phyloP scores from a whole-genome alignment of 30 jellyfish, hydroid and myxozoan genomes.

The Rhopilema esculentum region DNA sequence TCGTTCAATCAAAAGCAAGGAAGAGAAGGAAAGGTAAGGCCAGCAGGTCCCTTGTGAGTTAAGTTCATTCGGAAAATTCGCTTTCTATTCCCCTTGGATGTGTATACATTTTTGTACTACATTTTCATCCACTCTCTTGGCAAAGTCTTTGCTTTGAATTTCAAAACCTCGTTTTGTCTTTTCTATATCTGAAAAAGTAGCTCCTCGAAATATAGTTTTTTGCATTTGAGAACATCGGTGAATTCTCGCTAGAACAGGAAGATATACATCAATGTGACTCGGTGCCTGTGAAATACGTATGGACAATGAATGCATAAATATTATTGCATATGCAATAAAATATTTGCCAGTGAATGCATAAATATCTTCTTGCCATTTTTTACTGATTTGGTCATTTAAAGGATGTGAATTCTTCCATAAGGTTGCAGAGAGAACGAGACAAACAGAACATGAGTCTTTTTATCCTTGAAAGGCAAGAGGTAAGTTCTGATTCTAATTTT shows the following conservation, averaged over 20 bases:
- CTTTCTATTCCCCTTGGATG: not conserved
- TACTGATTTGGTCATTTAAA: not conserved
- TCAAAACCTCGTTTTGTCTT: no score
- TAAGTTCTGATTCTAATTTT: not conserved
- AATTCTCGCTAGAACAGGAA: no score
- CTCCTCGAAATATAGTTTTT: no score
- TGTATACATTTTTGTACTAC: not conserved
- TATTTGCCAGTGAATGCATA: not conserved
- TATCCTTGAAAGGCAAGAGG: slow-evolving; percentile 65
- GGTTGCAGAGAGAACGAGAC: slow-evolving; percentile 80
- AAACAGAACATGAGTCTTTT: slow-evolving; percentile 61
- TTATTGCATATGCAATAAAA: no score
- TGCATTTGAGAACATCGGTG: no score
- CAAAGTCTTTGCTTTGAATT: no score
- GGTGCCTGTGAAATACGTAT: no score
- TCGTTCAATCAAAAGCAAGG: slow-evolving; percentile 55
- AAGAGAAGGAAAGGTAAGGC: slow-evolving; percentile 68
- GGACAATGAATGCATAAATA: no score
- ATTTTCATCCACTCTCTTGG: not conserved
- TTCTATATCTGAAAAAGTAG: no score
- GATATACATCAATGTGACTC: no score
- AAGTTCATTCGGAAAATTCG: not conserved
- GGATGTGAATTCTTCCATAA: not conserved
- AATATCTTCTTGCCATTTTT: not conserved
- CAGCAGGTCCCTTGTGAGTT: not conserved